These are phyloP conservation scores for Anadara kagoshimensis DNA, from an alignment of 1,140 invertebrate species.

Conservation along the genomic window DNA sequence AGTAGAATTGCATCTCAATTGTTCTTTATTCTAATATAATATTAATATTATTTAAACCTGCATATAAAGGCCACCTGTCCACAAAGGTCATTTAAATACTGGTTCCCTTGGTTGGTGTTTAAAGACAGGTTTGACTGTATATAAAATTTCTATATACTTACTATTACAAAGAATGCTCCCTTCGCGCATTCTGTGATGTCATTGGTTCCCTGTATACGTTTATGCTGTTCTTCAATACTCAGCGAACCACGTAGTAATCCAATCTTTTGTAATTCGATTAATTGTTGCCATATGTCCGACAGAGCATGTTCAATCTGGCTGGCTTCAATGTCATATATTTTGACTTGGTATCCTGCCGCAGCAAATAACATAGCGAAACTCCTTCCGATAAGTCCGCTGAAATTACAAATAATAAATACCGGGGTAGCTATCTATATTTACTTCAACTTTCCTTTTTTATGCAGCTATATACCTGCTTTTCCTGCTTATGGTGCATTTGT, in stretches of 20 bases:
- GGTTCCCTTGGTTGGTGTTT: too few relatives aligned
- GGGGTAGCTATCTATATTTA: too few relatives aligned
- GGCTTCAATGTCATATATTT: conserved; percentile 87
- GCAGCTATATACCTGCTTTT: too few relatives aligned
- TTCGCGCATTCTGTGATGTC: conserved; percentile 74
- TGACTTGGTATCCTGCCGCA: conserved; percentile 90
- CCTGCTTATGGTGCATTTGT: too few relatives aligned
- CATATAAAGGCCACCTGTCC: too few relatives aligned
- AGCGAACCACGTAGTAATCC: conserved; percentile 81
- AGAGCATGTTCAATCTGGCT: conserved; percentile 83
- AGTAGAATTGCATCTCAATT: too few relatives aligned
- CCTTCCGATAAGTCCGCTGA: conserved; percentile 92
- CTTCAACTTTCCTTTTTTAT: too few relatives aligned
- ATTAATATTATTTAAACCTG: too few relatives aligned
- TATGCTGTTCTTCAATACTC: conserved; percentile 83
- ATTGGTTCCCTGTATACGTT: conserved; percentile 78
- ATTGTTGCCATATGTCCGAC: conserved; percentile 83
- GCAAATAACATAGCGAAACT: conserved; percentile 98
- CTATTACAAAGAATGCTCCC: conserved; percentile 83
- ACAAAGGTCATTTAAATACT: too few relatives aligned
- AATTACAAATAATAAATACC: too few relatives aligned
- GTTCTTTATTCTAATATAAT: too few relatives aligned
- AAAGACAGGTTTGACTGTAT: too few relatives aligned
- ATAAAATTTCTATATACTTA: conserved; percentile 56
- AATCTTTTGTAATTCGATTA: conserved; percentile 82